Base-by-base conservation (phyloP, 2,797 vertebrate genomes). In the Poecilia velifera region DNA sequence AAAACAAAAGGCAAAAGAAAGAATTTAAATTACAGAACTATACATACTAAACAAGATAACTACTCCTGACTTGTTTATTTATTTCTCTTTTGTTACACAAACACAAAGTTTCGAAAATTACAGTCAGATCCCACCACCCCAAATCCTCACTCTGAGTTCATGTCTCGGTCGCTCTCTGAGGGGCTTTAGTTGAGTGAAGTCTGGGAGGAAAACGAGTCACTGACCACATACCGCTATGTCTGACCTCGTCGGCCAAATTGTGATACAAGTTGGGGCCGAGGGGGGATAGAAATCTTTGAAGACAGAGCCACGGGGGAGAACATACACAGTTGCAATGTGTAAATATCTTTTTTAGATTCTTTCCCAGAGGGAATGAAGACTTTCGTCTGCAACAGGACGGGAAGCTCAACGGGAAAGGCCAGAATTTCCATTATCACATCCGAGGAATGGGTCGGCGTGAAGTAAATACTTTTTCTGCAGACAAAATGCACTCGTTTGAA, bases 21-120 rank as follows among this genome's bases (percentile, higher is more conserved):
- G 10, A 28, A 55, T n/a, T 55, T 4, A 55, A 28, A 31, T 28
- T 5, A 62, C 28, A 34, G n/a, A 62, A 62, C 28, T 34, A 18
- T 18, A 18, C 6, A 34, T 62, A 25, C 3, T 3, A 18, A 7
- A 18, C 34, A 31, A 34, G 59, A 7, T 18, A 18, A 62, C 28
- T 62, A 62, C 14, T 34, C 31, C 13, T 5, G 28, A 59, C 31
- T 8, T 34, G 31, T 62, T 34, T 64, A 22, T 66, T 36, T 9
- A 2, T 57, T n/a, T 59, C 1, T 66, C 2, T 68, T 41, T 25
- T 76, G 57, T 88, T 81, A 91, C 73, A 91, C 89, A 79, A 84
- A 85, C 87, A 84, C 84, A 84, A 87, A 92, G 86, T 91, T 90
- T 76, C 91, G 88, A 89, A 89, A 93, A 95, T 95, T 92, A 92